phyloP scores from a whole-genome alignment of 1,140 invertebrate species.

The Leptonema lineaticorne region DNA sequence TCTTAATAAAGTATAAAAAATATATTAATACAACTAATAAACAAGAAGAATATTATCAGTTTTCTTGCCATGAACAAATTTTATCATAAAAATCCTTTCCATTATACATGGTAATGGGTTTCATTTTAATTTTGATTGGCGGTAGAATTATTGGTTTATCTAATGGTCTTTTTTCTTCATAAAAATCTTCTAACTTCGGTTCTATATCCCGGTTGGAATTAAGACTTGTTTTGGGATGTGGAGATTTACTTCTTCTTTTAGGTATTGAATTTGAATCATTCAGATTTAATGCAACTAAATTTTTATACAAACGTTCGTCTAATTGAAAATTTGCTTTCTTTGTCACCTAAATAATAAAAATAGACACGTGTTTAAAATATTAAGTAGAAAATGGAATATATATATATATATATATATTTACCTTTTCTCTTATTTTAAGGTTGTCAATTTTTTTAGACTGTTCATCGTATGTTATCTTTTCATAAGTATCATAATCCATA shows the following conservation, averaged over 20 bases:
- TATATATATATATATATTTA: background rate
- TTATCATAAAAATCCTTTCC: conserved; percentile 33
- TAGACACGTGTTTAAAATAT: background rate
- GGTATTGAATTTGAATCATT: conserved; percentile 44
- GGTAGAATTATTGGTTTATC: conserved; percentile 48
- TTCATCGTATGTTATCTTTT: background rate
- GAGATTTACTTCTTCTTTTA: conserved; percentile 43
- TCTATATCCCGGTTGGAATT: conserved; percentile 48
- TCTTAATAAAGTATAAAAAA: background rate
- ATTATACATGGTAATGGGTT: conserved; percentile 45
- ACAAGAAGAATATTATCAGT: background rate
- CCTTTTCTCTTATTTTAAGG: background rate
- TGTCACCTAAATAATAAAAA: conserved; percentile 44
- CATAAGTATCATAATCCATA: background rate
- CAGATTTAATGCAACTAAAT: conserved; percentile 54
- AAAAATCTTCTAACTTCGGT: conserved; percentile 54
- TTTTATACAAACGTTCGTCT: conserved; percentile 54
- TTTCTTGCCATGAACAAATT: conserved; percentile 19
- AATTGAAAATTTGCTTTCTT: conserved; percentile 54
- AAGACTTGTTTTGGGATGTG: conserved; percentile 31
- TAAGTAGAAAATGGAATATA: background rate
- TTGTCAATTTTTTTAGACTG: background rate
- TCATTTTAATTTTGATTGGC: conserved; percentile 47
- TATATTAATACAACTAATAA: background rate
- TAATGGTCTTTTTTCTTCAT: conserved; percentile 45